These are phyloP conservation scores for Dryas iulia DNA, from an alignment of 1,140 invertebrate species.

Conservation along the genomic window DNA sequence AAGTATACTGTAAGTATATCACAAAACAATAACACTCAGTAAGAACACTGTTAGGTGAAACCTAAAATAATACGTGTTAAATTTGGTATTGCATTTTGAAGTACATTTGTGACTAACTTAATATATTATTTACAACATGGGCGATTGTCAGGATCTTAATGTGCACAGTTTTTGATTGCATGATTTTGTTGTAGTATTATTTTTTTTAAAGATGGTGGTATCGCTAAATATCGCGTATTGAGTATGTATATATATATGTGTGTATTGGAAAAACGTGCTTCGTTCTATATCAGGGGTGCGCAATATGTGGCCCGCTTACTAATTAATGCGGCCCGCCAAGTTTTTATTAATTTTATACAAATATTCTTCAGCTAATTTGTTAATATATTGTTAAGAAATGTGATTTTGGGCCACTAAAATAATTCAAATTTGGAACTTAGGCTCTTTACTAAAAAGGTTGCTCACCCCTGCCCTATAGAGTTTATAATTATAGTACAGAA, in stretches of 20 bases:
- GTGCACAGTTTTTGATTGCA: conserved; percentile 67
- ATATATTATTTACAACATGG: conserved; percentile 35
- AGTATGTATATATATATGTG: conserved; percentile 43
- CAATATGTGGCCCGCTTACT: no score
- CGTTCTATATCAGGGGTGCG: no score
- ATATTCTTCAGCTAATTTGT: no score
- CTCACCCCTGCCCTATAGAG: no score
- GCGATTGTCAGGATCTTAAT: conserved; percentile 46
- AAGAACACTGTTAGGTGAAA: conserved; percentile 77
- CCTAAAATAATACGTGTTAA: conserved; percentile 64
- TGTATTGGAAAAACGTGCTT: conserved; percentile 53
- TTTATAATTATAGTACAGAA: no score
- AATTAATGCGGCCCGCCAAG: no score
- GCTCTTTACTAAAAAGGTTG: no score
- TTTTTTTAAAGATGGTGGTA: conserved; percentile 62
- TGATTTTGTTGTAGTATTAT: conserved; percentile 61
- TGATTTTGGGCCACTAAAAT: no score
- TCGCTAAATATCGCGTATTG: conserved; percentile 49
- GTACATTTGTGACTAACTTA: conserved; percentile 60
- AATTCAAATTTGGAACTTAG: no score
- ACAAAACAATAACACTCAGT: conserved; percentile 79
- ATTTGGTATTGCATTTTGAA: conserved; percentile 58
- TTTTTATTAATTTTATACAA: no score
- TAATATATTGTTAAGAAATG: no score
- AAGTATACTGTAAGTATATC: conserved; percentile 83